These are phyloP conservation scores for Meliscaeva auricollis DNA, from an alignment of 2,888 invertebrate species.

Conservation along the genomic window DNA sequence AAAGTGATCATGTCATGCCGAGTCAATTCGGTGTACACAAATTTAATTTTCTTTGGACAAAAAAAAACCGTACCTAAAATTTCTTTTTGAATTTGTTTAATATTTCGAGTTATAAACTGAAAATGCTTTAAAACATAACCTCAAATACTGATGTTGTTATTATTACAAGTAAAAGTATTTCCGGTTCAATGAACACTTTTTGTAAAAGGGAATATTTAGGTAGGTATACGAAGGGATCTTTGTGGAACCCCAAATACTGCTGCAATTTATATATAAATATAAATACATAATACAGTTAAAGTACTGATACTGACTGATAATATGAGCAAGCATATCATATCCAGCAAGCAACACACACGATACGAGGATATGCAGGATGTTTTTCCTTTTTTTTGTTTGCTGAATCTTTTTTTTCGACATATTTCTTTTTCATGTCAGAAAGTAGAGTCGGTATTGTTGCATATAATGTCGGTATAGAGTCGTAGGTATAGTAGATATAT, in stretches of 20 bases:
- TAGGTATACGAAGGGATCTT: not conserved
- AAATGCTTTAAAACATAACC: too few species aligned
- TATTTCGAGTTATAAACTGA: too few species aligned
- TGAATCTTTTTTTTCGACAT: slow-evolving; percentile 4
- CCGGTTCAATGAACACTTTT: slow-evolving; percentile 29
- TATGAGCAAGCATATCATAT: not conserved
- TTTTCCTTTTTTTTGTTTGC: not conserved
- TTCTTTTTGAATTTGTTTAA: too few species aligned
- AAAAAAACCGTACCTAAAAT: too few species aligned
- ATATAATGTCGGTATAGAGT: not conserved
- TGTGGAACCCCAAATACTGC: slow-evolving; percentile 2
- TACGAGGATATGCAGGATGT: slow-evolving; percentile 4
- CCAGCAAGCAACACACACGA: not conserved
- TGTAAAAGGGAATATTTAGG: not conserved
- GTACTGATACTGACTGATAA: too few species aligned
- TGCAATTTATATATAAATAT: slow-evolving; percentile 12
- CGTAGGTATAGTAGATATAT: slow-evolving; percentile 23
- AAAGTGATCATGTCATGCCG: too few species aligned
- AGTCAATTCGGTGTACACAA: too few species aligned
- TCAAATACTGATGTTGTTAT: not conserved
- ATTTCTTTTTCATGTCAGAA: slow-evolving; percentile 37
- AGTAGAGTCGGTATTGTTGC: slow-evolving; percentile 19
- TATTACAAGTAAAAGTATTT: not conserved
- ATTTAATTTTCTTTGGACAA: too few species aligned
- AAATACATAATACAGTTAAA: too few species aligned